A percentile compares a stretch with the other conserved stretches of the same genome.
Evolutionary conservation across 2,797 vertebrate species (phyloP).

Genomic region (Coreius guichenoti): DNA sequence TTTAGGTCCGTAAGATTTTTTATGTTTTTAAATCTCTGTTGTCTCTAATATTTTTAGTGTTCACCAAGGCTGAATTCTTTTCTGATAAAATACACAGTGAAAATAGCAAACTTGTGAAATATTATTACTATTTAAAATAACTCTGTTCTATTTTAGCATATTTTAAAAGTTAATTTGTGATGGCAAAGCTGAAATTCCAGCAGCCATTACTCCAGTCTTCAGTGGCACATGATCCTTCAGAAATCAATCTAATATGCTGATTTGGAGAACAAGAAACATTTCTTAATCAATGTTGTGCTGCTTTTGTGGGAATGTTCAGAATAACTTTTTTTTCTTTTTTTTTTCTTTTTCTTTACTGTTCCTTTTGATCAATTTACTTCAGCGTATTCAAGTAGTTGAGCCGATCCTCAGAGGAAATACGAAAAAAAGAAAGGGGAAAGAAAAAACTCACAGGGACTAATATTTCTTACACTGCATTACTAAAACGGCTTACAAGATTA

Average conservation of each 20-base stretch:
- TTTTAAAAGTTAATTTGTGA: not conserved
- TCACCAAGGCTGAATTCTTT: not conserved
- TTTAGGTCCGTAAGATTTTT: not conserved
- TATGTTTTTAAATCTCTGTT: not conserved
- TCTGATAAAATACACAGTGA: not conserved
- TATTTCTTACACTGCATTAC: slow-evolving; percentile 20
- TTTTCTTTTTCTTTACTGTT: not conserved
- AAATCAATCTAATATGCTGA: not conserved
- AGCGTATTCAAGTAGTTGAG: not conserved
- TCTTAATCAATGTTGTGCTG: not conserved
- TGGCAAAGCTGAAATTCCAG: not conserved
- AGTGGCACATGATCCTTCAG: not conserved
- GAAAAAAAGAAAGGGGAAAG: too few species aligned
- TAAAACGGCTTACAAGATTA: slow-evolving; percentile 33
- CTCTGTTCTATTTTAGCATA: not conserved
- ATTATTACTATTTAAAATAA: not conserved
- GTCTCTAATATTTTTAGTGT: not conserved
- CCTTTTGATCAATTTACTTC: not conserved
- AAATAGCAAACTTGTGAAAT: not conserved
- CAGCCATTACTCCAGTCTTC: not conserved
- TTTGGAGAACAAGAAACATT: not conserved
- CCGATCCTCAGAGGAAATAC: not conserved
- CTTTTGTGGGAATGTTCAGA: too few species aligned
- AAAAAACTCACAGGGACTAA: not conserved
- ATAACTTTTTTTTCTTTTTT: too few species aligned